phyloP scores from a whole-genome alignment of 2,888 invertebrate species.

The Globia sparganii region DNA sequence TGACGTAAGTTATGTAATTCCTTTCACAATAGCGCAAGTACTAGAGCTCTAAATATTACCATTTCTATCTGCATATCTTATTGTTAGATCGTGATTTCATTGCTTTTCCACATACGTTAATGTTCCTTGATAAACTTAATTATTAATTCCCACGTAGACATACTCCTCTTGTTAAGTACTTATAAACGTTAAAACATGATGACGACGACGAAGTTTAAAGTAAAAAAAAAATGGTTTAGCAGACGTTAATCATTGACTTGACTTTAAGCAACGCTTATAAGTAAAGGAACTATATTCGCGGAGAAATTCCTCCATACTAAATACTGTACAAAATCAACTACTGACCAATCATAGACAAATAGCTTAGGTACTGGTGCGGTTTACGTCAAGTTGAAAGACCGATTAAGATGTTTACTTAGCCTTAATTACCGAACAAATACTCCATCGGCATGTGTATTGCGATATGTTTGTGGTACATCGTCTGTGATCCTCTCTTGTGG shows the following conservation, averaged over 20 bases:
- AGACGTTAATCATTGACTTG: background rate
- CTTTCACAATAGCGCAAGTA: constrained; percentile 1
- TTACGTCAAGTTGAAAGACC: constrained; percentile 84
- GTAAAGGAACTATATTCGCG: background rate
- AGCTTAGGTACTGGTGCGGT: constrained; percentile 51
- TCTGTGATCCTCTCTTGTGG: constrained; percentile 66
- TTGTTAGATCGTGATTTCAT: constrained; percentile 11
- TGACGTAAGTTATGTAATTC: background rate
- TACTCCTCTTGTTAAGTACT: background rate
- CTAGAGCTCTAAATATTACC: background rate
- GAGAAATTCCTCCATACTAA: constrained; percentile 8
- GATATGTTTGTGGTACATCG: constrained; percentile 80
- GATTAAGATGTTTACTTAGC: constrained; percentile 84
- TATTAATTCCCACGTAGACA: background rate
- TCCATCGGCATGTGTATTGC: constrained; percentile 75
- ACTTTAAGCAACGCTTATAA: background rate
- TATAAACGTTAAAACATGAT: no score
- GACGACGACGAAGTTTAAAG: no score
- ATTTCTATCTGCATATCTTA: constrained; percentile 1
- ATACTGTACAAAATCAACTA: constrained; percentile 43
- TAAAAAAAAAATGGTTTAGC: no score
- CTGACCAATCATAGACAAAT: constrained; percentile 48
- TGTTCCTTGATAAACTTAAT: background rate
- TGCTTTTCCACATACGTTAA: background rate
- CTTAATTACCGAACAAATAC: constrained; percentile 86